These are phyloP conservation scores for Parazoanthus swiftii DNA, from an alignment of 92 coral and sea anemone species.

Conservation along the genomic window DNA sequence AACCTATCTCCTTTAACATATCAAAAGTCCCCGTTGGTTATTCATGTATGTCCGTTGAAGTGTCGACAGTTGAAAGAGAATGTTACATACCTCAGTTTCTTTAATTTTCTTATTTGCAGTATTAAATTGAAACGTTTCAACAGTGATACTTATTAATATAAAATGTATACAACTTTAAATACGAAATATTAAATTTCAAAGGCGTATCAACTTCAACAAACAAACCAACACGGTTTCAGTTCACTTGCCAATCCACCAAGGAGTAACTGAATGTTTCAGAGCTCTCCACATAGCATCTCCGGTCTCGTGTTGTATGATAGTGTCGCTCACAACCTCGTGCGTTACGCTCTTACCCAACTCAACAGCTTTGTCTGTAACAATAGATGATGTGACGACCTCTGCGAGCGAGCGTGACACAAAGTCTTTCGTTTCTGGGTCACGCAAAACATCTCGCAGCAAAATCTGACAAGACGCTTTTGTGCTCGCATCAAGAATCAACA, in stretches of 20 bases:
- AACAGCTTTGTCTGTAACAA: conserved; percentile 80
- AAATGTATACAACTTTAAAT: too few species aligned
- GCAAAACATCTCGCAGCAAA: conserved; percentile 62
- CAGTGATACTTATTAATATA: too few species aligned
- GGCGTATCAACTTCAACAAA: not conserved
- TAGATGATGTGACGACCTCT: conserved; percentile 77
- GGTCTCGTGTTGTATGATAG: conserved; percentile 79
- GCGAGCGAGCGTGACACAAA: conserved; percentile 88
- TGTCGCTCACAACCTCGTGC: conserved; percentile 83
- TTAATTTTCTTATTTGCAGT: too few species aligned
- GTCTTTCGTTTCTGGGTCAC: conserved; percentile 76
- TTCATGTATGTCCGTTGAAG: too few species aligned
- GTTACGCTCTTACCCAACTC: conserved; percentile 89
- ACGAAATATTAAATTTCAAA: not conserved
- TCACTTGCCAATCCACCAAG: conserved; percentile 77
- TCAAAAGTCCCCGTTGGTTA: too few species aligned
- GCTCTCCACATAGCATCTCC: conserved; percentile 95
- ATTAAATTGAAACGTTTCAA: too few species aligned
- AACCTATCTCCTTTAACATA: too few species aligned
- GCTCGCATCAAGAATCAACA: conserved; percentile 71
- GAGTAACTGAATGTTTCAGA: conserved; percentile 79
- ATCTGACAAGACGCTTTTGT: conserved; percentile 73
- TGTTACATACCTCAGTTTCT: too few species aligned
- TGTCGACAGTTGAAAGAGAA: too few species aligned
- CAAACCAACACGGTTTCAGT: not conserved